Conservation (phyloP, 2,888 invertebrate genomes). For the Apamea monoglypha region DNA sequence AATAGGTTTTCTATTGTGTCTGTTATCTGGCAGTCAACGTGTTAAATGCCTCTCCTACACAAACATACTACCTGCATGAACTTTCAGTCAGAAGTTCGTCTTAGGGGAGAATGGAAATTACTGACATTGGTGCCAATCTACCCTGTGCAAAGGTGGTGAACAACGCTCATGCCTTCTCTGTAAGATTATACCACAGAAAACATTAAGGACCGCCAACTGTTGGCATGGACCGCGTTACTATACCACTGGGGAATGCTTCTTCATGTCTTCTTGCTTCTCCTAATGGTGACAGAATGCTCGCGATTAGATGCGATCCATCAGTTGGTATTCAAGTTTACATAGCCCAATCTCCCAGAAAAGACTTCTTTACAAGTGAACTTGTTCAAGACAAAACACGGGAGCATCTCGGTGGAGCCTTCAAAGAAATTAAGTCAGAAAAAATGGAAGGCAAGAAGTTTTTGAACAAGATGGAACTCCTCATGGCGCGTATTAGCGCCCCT, state of each 20-base stretch:
- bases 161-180: not conserved
- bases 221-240: not conserved
- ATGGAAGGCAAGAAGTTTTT: constrained; percentile 98
- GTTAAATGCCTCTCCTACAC: not conserved
- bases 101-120: not conserved
- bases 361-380: constrained; percentile 96
- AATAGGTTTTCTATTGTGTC: too few relatives aligned
- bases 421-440: constrained; percentile 96
- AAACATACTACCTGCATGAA: not conserved
- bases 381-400: constrained; percentile 97
- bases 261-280: too few relatives aligned
- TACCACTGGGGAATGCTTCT: too few relatives aligned
- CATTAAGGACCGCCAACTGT: not conserved
- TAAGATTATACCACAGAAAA: not conserved
- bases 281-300: constrained; percentile 95
- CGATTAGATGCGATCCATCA: constrained; percentile 97
- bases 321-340: constrained; percentile 97
- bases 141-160: not conserved
- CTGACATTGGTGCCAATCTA: not conserved
- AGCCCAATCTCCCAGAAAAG: constrained; percentile 96
- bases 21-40: too few relatives aligned
- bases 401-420: constrained; percentile 97
- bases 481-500: constrained; percentile 96
- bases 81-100: not conserved
- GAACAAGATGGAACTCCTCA: constrained; percentile 98